These are phyloP conservation scores for Cephus pygmeus DNA, from an alignment of 2,888 invertebrate species.

Conservation along the genomic window DNA sequence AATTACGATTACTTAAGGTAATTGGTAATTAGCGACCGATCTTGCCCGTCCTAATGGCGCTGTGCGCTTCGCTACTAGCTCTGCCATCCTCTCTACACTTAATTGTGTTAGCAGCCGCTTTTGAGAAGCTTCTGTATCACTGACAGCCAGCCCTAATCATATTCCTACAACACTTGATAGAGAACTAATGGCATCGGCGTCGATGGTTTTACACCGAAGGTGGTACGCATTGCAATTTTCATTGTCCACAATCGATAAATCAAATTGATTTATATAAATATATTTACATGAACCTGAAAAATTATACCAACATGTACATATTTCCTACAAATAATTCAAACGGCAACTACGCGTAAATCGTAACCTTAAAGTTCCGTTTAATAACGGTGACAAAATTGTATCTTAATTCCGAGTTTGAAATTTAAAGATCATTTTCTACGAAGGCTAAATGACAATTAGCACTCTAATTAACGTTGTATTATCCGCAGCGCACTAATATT, in stretches of 20 bases:
- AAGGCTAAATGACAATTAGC: slow-evolving; percentile 53
- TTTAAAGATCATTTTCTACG: slow-evolving; percentile 40
- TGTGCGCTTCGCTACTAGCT: slow-evolving; percentile 40
- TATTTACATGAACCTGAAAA: background rate
- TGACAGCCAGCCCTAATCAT: slow-evolving; percentile 60
- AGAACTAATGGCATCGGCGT: slow-evolving; percentile 57
- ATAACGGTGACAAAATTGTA: background rate
- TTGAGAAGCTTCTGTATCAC: slow-evolving; percentile 63
- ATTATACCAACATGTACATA: background rate
- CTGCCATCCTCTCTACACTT: slow-evolving; percentile 47
- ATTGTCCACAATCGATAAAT: background rate
- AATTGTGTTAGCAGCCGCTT: slow-evolving; percentile 62
- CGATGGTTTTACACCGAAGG: background rate
- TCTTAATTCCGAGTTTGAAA: background rate
- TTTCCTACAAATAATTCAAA: too few relatives aligned
- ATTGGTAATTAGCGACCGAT: slow-evolving; percentile 64
- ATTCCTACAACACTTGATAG: slow-evolving; percentile 60
- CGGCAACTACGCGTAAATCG: background rate
- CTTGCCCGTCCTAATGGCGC: slow-evolving; percentile 57
- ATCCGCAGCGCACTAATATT: slow-evolving; percentile 27
- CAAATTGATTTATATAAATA: background rate
- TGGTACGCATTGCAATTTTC: background rate
- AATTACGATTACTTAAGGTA: slow-evolving; percentile 61
- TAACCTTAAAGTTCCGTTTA: background rate
- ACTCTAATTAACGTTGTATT: slow-evolving; percentile 48